Evolutionary conservation across 2,113 vertebrate genomes (phyloP).

Genomic region (Thalassoma bifasciatum): DNA sequence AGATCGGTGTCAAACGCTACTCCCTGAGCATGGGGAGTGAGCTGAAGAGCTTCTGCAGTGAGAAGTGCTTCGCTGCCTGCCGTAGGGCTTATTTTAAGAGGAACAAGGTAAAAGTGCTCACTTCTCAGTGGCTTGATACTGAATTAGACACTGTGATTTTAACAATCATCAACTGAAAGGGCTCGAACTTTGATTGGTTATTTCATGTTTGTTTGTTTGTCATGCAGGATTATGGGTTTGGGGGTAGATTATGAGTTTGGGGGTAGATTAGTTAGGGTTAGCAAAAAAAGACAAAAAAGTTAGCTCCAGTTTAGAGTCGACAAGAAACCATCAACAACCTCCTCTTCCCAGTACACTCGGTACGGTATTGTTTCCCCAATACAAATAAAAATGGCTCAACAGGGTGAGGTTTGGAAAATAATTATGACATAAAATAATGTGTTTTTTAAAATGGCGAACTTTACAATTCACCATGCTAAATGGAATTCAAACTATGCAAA

Average conservation of each 20-base stretch:
- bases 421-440: not conserved
- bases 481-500: no score
- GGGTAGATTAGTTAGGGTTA: not conserved
- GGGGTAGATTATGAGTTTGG: not conserved
- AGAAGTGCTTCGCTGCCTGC: slow-evolving; percentile 99
- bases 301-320: not conserved
- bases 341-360: no score
- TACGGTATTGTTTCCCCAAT: no score
- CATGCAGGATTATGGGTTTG: no score
- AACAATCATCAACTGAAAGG: no score
- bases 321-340: no score
- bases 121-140: slow-evolving; percentile 8
- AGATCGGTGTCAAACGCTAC: slow-evolving; percentile 98
- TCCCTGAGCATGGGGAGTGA: slow-evolving; percentile 99
- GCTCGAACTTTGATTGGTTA: no score
- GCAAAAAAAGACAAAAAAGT: not conserved
- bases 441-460: not conserved
- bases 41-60: slow-evolving; percentile 99
- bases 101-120: slow-evolving; percentile 91
- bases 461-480: not conserved
- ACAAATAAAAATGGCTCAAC: not conserved
- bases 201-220: no score
- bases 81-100: slow-evolving; percentile 99
- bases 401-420: not conserved
- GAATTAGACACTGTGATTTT: no score